Evolutionary conservation across 2,888 invertebrate genomes (phyloP).

Genomic region (Melipona bicolor): DNA sequence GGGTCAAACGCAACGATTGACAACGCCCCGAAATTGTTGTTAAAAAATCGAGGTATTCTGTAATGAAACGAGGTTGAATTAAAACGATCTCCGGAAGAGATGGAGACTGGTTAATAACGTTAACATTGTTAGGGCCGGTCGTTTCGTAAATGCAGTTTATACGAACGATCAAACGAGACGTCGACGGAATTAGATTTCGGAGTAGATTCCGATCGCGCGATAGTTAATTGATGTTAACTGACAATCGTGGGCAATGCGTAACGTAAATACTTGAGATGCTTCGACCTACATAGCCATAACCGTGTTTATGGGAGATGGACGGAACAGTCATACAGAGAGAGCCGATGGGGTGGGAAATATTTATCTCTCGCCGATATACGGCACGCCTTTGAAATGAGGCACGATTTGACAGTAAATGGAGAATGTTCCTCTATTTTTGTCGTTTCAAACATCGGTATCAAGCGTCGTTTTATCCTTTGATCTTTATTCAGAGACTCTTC

Average conservation of each 20-base stretch:
- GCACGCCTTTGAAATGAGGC: not conserved
- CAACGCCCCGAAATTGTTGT: not conserved
- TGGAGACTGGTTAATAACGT: conserved; percentile 9
- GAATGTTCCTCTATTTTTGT: conserved; percentile 4
- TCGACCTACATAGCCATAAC: conserved; percentile 26
- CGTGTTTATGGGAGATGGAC: conserved; percentile 23
- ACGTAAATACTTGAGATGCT: conserved; percentile 45
- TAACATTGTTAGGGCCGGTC: conserved; percentile 21
- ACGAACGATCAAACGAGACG: conserved; percentile 7
- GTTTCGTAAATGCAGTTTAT: conserved; percentile 13
- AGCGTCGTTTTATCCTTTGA: conserved; percentile 1
- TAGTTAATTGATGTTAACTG: conserved; percentile 59
- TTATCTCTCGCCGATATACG: conserved; percentile 8
- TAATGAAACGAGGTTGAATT: not conserved
- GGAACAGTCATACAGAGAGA: conserved; percentile 15
- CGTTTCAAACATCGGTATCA: not conserved
- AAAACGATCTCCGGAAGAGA: not conserved
- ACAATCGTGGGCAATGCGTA: conserved; percentile 2
- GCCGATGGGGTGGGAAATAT: conserved; percentile 21
- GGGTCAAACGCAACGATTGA: too few relatives aligned
- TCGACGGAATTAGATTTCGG: conserved; percentile 26
- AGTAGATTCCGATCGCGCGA: conserved; percentile 43
- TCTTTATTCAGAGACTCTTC: conserved; percentile 1
- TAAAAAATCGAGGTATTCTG: too few relatives aligned
- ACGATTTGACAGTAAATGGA: conserved; percentile 15